These are phyloP conservation scores for Chondrosia reniformis DNA, from an alignment of 37 sponge, comb jelly and placozoan species.

Conservation along the genomic window DNA sequence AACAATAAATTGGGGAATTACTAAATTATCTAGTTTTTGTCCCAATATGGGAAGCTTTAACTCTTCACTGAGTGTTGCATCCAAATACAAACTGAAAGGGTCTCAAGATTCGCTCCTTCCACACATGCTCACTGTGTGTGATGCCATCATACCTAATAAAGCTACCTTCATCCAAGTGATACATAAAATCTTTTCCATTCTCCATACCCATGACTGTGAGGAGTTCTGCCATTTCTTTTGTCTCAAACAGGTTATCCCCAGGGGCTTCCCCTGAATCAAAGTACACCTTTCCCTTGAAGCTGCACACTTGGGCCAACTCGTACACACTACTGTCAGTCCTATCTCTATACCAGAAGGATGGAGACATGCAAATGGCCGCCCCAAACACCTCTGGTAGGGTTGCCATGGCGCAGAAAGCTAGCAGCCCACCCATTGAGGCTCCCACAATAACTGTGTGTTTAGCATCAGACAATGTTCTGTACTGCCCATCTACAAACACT, in stretches of 20 bases:
- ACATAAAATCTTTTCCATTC: constrained; percentile 55
- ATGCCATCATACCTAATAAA: constrained; percentile 18
- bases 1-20: no score
- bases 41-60: no score
- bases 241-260: constrained; percentile 68
- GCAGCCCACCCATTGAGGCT: constrained; percentile 77
- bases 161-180: constrained; percentile 53
- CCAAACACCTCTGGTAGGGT: constrained; percentile 45
- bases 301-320: constrained; percentile 37
- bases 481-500: constrained; percentile 50
- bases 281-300: constrained; percentile 41
- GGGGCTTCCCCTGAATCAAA: constrained; percentile 77
- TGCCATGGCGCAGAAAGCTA: constrained; percentile 48
- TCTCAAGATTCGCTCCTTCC: constrained; percentile 63
- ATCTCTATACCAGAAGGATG: constrained; percentile 80
- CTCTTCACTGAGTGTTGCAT: background rate
- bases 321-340: constrained; percentile 32
- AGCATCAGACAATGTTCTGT: constrained; percentile 44
- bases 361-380: constrained; percentile 63
- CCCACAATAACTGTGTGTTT: constrained; percentile 56
- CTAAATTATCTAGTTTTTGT: no score
- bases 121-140: constrained; percentile 75
- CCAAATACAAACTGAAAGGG: constrained; percentile 57
- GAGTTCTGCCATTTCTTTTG: constrained; percentile 44
- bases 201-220: constrained; percentile 56